phyloP scores from a whole-genome alignment of 1,140 invertebrate species.

The Gryon sp. region DNA sequence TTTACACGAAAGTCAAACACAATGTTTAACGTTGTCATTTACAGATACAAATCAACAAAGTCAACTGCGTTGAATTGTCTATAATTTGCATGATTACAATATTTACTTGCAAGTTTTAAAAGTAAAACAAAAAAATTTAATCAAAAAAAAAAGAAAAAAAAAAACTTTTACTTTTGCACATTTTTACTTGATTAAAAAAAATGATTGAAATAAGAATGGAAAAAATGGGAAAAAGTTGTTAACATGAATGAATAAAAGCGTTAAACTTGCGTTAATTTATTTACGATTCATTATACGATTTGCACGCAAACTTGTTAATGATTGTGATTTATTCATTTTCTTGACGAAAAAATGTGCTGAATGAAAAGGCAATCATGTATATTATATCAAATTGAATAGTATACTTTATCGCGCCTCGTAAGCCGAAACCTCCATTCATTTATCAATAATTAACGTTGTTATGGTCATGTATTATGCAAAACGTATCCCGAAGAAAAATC shows the following conservation, averaged over 20 bases:
- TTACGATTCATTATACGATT: conserved; percentile 44
- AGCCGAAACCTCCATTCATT: conserved; percentile 15
- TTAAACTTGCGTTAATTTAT: conserved; percentile 28
- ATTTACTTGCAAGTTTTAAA: too few species aligned
- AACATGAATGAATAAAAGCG: neutral
- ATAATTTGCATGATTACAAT: too few species aligned
- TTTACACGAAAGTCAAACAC: too few species aligned
- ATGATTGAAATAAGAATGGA: too few species aligned
- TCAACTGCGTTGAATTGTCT: too few species aligned
- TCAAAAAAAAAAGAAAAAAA: too few species aligned
- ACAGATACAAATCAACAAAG: too few species aligned
- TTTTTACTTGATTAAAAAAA: neutral
- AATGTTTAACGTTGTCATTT: too few species aligned
- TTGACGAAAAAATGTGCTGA: conserved; percentile 15
- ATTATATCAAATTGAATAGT: conserved; percentile 12
- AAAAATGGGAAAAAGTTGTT: neutral
- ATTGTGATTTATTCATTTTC: conserved; percentile 37
- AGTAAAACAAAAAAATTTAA: too few species aligned
- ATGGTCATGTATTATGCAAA: conserved; percentile 40
- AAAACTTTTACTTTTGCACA: too few species aligned
- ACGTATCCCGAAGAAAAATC: conserved; percentile 1
- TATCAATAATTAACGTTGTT: conserved; percentile 48
- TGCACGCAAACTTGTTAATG: conserved; percentile 33
- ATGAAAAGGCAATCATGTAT: conserved; percentile 2
- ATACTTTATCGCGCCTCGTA: conserved; percentile 7